Evolutionary conservation across 1,140 invertebrate genomes (phyloP), one percentile per base, ranked within the genome.

Genomic region (Drosophila obscura): DNA sequence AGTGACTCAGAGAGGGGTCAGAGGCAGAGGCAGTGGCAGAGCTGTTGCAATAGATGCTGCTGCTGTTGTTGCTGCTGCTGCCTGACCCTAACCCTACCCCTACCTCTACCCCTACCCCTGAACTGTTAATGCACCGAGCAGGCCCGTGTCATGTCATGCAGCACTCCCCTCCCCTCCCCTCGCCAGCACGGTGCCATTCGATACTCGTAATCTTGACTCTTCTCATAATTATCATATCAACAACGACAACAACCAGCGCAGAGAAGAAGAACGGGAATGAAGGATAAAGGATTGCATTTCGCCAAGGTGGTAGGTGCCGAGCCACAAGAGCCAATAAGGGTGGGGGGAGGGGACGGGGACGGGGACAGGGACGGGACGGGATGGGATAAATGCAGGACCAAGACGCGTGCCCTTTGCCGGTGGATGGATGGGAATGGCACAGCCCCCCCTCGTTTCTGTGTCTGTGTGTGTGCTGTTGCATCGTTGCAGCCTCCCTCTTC

Each of bases 171-270:
- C 13, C 46, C 16, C 5, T 3, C n/a, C 35, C 31, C 8, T 1
- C 9, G 4, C 35, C 9, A 39, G 0, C 9, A 0, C 11, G 11
- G 11, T 50, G 63, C 63, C 48, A 65, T 26, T 39, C 61, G 61
- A 66, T 68, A 44, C 44, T 19, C 51, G 8, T 26, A 45, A 43
- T 58, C 69, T 63, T 60, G 73, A 58, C 62, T 63, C 81, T 73
- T 63, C 81, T 73, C 73, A 74, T 85, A 81, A 85, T 80, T 85
- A 85, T 85, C 69, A 84, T 71, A 85, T 85, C 77, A 85, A 43
- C 58, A 19, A 44, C 16, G 24, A 31, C 8, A 31, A 31, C 31
- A 31, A 31, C 31, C 31, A 31, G 31, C 31, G 9, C 31, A 31
- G 3, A 31, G 31, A 39, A 16, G 58, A 44, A 5, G 39, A 19